phyloP scores from a whole-genome alignment of 53 echinoderm and acorn worm species.

The Zoroaster sp. region DNA sequence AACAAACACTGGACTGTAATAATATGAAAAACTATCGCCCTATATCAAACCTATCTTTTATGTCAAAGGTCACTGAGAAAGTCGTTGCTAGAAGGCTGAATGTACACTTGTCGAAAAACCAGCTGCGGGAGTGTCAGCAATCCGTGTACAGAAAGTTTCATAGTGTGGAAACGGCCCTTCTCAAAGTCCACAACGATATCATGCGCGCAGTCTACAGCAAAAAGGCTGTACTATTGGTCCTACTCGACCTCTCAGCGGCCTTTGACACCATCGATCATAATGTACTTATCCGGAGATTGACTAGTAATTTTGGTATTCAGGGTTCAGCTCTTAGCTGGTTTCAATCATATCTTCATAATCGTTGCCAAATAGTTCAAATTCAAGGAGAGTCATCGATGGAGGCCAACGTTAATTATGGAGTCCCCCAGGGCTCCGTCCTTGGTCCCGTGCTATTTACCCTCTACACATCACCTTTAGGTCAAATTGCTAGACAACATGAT shows the following conservation, averaged over 20 bases:
- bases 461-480: background rate
- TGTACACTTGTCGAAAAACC: background rate
- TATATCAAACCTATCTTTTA: constrained; percentile 28
- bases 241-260: constrained; percentile 37
- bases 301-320: background rate
- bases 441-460: constrained; percentile 21
- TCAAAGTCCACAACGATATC: constrained; percentile 37
- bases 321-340: constrained; percentile 20
- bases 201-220: background rate
- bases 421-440: background rate
- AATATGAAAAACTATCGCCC: constrained; percentile 27
- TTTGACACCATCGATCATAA: constrained; percentile 50
- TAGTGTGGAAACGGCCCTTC: constrained; percentile 31
- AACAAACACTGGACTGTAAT: background rate
- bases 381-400: no score
- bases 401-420: background rate
- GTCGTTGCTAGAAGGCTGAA: constrained; percentile 4
- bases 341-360: background rate
- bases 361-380: background rate
- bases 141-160: constrained; percentile 32
- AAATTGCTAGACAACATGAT: background rate
- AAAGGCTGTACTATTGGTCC: constrained; percentile 1
- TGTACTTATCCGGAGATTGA: background rate
- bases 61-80: constrained; percentile 26
- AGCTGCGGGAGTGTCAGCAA: background rate